Evolutionary conservation across 2,113 vertebrate genomes (phyloP).

Genomic region (Arenaria interpres): DNA sequence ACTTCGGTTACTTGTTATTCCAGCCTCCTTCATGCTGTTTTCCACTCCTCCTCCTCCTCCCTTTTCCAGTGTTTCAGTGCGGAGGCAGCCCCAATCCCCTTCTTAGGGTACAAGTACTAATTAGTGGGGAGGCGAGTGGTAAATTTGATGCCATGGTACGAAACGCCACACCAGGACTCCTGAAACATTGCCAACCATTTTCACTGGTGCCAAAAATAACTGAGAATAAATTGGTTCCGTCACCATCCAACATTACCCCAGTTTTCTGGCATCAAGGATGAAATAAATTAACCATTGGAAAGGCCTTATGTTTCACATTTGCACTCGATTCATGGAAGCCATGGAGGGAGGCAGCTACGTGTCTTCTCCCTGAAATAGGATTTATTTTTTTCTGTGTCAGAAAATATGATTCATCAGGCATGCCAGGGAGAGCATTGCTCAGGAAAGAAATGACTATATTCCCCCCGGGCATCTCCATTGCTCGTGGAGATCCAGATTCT

Average conservation of each 20-base stretch:
- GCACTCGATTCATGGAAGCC: neutral
- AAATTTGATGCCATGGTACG: neutral
- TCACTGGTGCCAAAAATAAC: neutral
- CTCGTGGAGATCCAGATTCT: neutral
- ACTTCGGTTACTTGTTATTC: neutral
- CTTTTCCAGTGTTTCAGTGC: neutral
- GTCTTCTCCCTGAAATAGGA: neutral
- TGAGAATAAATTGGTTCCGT: neutral
- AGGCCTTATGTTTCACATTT: neutral
- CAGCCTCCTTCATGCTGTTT: neutral
- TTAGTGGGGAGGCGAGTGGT: neutral
- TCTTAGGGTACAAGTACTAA: neutral
- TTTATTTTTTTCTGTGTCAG: neutral
- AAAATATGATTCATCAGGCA: neutral
- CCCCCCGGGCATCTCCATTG: neutral
- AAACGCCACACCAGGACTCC: neutral
- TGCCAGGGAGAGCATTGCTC: neutral
- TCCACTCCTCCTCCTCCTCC: neutral
- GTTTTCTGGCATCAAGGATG: neutral
- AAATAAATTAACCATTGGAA: neutral
- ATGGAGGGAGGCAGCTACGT: accelerated
- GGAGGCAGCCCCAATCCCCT: neutral
- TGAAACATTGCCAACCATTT: neutral
- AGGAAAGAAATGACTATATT: neutral
- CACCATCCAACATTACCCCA: neutral